Conservation (phyloP, 2,113 vertebrate genomes). For the Albula goreensis region DNA sequence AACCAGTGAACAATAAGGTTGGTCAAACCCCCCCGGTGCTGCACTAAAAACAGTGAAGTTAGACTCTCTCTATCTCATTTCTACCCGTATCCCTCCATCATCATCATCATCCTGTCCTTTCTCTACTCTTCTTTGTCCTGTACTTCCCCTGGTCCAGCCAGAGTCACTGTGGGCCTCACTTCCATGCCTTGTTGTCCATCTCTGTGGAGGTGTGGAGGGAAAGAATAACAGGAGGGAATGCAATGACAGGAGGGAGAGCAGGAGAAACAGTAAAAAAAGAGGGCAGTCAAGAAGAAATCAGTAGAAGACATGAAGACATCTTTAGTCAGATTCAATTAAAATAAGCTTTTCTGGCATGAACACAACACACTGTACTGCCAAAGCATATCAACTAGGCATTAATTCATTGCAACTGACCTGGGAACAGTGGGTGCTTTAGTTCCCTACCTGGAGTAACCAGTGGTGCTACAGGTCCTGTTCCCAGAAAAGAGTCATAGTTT, state of each 20-base stretch:
- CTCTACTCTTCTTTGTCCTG: constrained; percentile 31
- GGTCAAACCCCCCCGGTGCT: background rate
- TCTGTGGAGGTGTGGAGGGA: constrained; percentile 61
- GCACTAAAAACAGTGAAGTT: background rate
- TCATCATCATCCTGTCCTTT: constrained; percentile 8
- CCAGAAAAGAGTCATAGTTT: too few species aligned
- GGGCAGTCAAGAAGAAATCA: too few species aligned
- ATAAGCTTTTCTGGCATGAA: too few species aligned
- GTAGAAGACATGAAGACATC: too few species aligned
- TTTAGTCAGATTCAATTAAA: too few species aligned
- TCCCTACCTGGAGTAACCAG: too few species aligned
- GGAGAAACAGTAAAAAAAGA: background rate
- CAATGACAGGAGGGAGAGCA: constrained; percentile 13
- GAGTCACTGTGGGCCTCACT: constrained; percentile 76
- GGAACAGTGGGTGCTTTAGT: too few species aligned
- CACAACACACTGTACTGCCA: too few species aligned
- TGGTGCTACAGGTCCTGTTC: too few species aligned
- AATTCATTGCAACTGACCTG: too few species aligned
- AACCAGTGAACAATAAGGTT: background rate
- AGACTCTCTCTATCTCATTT: constrained; percentile 46
- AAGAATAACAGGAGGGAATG: background rate
- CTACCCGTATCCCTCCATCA: constrained; percentile 41
- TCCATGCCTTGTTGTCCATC: constrained; percentile 87
- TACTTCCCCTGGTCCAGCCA: constrained; percentile 87
- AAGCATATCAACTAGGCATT: too few species aligned